phyloP scores from a whole-genome alignment of 2,888 invertebrate genomes.

The Nezara viridula region DNA sequence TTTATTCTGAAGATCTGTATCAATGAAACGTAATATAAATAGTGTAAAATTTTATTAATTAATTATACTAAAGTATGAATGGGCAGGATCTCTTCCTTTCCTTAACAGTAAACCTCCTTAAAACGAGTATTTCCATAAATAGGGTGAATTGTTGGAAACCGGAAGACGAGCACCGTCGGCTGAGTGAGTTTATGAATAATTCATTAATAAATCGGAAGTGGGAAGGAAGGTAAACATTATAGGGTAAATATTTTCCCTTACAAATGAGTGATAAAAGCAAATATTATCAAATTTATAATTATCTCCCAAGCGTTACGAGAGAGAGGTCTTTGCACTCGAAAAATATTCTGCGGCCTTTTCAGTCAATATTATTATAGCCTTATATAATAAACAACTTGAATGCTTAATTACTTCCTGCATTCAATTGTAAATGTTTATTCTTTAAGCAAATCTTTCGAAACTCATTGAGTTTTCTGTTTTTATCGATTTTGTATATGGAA shows the following conservation, averaged over 20 bases:
- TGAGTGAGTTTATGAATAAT: background rate
- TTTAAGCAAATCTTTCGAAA: no score
- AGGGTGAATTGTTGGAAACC: background rate
- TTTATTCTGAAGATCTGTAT: no score
- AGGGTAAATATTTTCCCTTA: background rate
- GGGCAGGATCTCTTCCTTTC: background rate
- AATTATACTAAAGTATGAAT: background rate
- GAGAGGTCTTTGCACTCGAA: background rate
- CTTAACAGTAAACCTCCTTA: constrained; percentile 1
- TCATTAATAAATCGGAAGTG: background rate
- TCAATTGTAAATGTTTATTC: no score
- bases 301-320: background rate
- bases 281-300: constrained; percentile 11
- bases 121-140: background rate
- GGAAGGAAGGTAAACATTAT: background rate
- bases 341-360: background rate
- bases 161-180: background rate
- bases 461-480: no score
- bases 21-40: no score
- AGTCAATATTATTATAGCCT: background rate
- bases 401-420: no score
- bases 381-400: background rate
- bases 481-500: no score
- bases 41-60: background rate
- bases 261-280: background rate